Base-by-base conservation (phyloP, 2,113 vertebrate genomes). In the Channa argus region DNA sequence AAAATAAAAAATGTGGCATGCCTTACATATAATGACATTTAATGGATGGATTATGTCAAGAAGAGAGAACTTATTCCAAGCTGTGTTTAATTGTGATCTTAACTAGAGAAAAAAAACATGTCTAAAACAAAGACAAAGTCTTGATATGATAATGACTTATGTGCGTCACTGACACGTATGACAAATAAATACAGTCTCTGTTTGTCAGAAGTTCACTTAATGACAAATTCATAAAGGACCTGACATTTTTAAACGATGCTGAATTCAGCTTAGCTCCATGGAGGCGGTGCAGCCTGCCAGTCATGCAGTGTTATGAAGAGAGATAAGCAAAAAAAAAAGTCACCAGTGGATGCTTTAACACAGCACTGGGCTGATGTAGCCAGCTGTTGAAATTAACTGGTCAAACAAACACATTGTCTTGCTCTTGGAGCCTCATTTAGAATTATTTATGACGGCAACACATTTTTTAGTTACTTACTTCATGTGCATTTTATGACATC, bases 171-270 rank as follows among this genome's bases (percentile, higher is more conserved):
- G 5, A 45, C 3, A 12, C 49, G 38, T 61, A 7, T 24, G 59
- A 12, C 4, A 4, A 7, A 5, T 7, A 4, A 5, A 8, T 8
- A 56, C 58, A 34, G 44, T 50, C 3, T 5, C n/a, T 63, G 44
- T 68, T 47, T 49, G 11, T 49, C 45, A 33, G 7, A 59, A n/a
- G 14, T 4, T 46, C 11, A 34, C 8, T 11, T 52, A 36, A 53
- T 2, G 3, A 78, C 15, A 38, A 39, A 64, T 63, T 64, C 38
- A 60, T 60, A 61, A 60, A 39, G 12, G 69, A 51, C 65, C 36
- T 49, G 61, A 67, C 60, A 74, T 51, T 45, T 84, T 60, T 80
- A 58, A 45, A 74, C 46, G 46, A 53, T 55, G 72, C 53, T 69
- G 63, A 76, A 71, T 66, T 54, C 66, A 71, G 76, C 66, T 66